phyloP scores from a whole-genome alignment of 2,113 vertebrate genomes.

The Campylorhamphus procurvoides region DNA sequence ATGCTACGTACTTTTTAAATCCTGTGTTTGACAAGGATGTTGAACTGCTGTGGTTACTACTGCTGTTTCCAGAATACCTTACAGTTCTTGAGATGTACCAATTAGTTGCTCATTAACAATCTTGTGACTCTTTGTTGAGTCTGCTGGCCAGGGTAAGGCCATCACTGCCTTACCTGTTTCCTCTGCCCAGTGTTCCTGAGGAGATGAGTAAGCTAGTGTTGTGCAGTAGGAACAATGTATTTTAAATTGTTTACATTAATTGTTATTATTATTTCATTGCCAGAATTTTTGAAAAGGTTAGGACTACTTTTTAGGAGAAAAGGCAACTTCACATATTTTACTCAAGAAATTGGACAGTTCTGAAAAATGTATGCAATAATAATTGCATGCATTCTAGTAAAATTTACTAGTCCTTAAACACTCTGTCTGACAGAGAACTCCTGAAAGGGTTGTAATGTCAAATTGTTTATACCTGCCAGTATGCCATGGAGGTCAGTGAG shows the following conservation, averaged over 20 bases:
- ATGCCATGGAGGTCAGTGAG: background rate
- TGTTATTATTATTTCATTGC: background rate
- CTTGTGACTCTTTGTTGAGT: background rate
- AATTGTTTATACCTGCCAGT: background rate
- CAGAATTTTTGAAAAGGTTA: background rate
- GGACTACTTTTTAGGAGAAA: background rate
- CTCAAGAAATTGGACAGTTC: background rate
- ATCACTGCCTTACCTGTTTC: background rate
- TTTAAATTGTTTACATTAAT: background rate
- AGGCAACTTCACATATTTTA: background rate
- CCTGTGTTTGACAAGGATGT: constrained; percentile 16
- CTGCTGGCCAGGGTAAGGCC: background rate
- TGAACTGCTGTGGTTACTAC: background rate
- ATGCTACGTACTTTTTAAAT: constrained; percentile 16
- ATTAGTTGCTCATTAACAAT: background rate
- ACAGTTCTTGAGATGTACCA: background rate
- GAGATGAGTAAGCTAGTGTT: background rate
- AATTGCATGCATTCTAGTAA: background rate
- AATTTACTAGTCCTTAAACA: background rate
- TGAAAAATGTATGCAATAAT: background rate
- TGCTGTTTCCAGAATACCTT: background rate
- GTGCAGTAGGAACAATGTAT: background rate
- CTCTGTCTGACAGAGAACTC: background rate
- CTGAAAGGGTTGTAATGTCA: background rate
- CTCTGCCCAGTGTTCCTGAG: background rate